Base-by-base conservation (phyloP, 2,113 vertebrate genomes). In the Vidua chalybeata region DNA sequence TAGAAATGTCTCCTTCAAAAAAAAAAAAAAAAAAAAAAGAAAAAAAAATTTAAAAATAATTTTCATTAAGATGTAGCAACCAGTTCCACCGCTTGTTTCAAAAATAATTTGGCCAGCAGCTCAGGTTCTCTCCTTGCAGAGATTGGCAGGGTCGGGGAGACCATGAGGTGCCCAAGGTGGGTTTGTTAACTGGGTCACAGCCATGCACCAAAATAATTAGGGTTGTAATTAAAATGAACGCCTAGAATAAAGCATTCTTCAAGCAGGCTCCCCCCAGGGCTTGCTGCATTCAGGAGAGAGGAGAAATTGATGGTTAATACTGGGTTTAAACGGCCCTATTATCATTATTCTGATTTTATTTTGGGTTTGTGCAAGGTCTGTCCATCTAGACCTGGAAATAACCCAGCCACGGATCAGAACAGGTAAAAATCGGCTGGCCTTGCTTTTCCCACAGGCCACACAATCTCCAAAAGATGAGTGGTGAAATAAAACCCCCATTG, bases 51-150 rank as follows among this genome's bases (percentile, higher is more conserved):
- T 35, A 59, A 24, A 64, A 94, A 49, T 88, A 37, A 64, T 95
- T 97, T 97, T 97, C 94, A 96, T 97, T 91, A 95, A 89, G 89
- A 96, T 84, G 90, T 93, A 94, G 90, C 93, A 98, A 97, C 97
- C 95, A 94, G 97, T 97, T 64, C 1, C 24, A 87, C 96, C 17
- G 51, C 97, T 97, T 96, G 90, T 55, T 82, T 96, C 81, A 91
- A 95, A 97, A 90, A 71, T 90, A 92, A 71, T 87, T 92, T 84
- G 85, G 79, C 63, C 82, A 46, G 83, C 64, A 90, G 68, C 59
- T 35, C 61, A 62, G 85, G 79, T 93, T 94, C 55, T 72, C 90
- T 96, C 49, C 87, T 96, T 13, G 61, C 79, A 73, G 78, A 74
- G 73, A 83, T 71, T 91, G 93, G 93, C 78, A 92, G 78, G 84